Evolutionary conservation across 1,140 invertebrate genomes (phyloP).

Genomic region (Eulimnadia texana): DNA sequence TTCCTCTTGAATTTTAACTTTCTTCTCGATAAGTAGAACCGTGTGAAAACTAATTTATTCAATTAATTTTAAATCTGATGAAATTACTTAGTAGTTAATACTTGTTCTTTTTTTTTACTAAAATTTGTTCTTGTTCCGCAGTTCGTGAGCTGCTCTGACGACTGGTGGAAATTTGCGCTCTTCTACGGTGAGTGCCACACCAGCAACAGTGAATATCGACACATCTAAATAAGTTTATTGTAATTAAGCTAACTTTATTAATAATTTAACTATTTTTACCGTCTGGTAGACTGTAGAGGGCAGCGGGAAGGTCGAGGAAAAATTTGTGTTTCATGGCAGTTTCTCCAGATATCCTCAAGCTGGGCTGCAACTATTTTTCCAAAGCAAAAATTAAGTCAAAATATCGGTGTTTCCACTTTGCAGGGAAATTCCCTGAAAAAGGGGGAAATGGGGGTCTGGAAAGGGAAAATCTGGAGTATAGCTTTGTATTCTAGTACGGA

Average conservation of each 20-base stretch:
- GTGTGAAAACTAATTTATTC: not conserved
- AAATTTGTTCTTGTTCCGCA: constrained; percentile 11
- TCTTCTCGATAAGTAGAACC: too few relatives aligned
- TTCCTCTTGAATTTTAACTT: too few relatives aligned
- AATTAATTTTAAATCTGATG: not conserved
- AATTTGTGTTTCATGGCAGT: constrained; percentile 78
- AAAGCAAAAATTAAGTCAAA: constrained; percentile 20
- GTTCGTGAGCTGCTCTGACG: constrained; percentile 17
- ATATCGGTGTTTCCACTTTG: constrained; percentile 15
- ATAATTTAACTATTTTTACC: constrained; percentile 38
- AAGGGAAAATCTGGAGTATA: too few relatives aligned
- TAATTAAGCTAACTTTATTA: not conserved
- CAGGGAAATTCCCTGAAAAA: too few relatives aligned
- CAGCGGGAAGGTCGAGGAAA: constrained; percentile 72
- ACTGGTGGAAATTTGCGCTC: constrained; percentile 22
- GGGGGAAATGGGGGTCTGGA: too few relatives aligned
- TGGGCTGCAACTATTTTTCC: constrained; percentile 58
- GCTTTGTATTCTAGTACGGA: too few relatives aligned
- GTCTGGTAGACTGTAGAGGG: constrained; percentile 77
- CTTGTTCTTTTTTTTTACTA: not conserved
- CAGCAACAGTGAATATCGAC: constrained; percentile 84
- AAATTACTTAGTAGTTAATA: not conserved
- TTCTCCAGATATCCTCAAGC: constrained; percentile 68
- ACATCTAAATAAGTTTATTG: constrained; percentile 50
- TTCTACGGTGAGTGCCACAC: constrained; percentile 58